phyloP scores from a whole-genome alignment of 2,113 vertebrate species.

The Atlantisia rogersi region DNA sequence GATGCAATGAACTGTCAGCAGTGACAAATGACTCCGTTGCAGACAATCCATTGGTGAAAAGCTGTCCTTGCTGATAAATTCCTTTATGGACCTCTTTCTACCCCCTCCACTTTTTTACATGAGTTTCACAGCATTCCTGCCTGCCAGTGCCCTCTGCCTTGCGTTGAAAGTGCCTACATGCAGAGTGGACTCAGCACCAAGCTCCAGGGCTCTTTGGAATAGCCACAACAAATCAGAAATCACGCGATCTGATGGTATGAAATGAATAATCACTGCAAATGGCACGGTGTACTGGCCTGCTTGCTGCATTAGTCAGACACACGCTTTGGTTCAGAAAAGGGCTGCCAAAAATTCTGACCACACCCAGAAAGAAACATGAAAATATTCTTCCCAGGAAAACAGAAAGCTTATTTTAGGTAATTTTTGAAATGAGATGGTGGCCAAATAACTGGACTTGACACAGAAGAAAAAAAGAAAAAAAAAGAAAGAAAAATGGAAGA shows the following conservation, averaged over 20 bases:
- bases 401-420: constrained; percentile 27
- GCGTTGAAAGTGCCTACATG: neutral
- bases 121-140: neutral
- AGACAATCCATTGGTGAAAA: neutral
- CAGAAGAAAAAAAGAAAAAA: neutral
- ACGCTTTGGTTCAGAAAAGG: neutral
- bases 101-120: neutral
- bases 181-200: neutral
- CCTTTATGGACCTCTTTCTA: neutral
- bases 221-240: neutral
- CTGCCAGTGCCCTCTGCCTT: neutral
- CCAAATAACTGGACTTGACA: neutral
- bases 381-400: constrained; percentile 55
- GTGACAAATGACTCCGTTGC: neutral
- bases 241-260: neutral
- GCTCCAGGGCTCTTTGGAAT: neutral
- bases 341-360: constrained; percentile 56
- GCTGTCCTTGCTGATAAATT: neutral
- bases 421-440: neutral
- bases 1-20: neutral
- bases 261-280: neutral
- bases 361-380: constrained; percentile 52
- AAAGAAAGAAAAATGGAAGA: neutral
- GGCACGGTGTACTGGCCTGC: neutral
- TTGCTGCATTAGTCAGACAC: constrained; percentile 57